These are phyloP conservation scores for Acanthopleura granulata DNA, from an alignment of 2,888 invertebrate species.

Conservation along the genomic window DNA sequence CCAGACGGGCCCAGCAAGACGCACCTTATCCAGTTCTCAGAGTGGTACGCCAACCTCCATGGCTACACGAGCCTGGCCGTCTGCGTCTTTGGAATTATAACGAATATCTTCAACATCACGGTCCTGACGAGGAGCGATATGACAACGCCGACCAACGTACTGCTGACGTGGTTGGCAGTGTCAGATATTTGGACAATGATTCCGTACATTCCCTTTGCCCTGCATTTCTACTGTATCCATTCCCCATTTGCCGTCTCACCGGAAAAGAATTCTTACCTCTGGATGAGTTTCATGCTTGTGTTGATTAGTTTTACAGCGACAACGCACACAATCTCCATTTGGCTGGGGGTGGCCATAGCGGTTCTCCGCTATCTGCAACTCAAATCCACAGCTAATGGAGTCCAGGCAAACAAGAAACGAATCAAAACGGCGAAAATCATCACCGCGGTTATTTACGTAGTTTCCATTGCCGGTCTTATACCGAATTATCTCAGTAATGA, in stretches of 20 bases:
- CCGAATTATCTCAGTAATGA: constrained; percentile 87
- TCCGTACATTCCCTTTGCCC: constrained; percentile 92
- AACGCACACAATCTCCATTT: constrained; percentile 91
- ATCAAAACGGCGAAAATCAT: constrained; percentile 45
- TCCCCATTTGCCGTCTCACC: constrained; percentile 39
- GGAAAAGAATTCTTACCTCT: constrained; percentile 58
- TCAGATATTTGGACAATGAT: constrained; percentile 89
- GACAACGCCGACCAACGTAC: constrained; percentile 89
- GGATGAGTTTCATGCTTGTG: constrained; percentile 73
- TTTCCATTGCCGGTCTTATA: constrained; percentile 84
- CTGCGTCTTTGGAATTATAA: constrained; percentile 89
- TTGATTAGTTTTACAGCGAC: constrained; percentile 92
- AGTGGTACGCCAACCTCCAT: constrained; percentile 74
- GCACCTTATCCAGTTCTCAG: constrained; percentile 35
- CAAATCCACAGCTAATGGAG: constrained; percentile 48
- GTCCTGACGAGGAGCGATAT: constrained; percentile 86
- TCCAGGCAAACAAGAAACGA: constrained; percentile 45
- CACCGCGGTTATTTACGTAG: constrained; percentile 81
- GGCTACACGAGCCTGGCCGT: constrained; percentile 88
- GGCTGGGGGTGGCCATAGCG: constrained; percentile 90
- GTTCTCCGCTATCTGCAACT: constrained; percentile 84
- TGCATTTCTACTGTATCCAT: constrained; percentile 73
- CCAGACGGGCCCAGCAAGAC: background rate
- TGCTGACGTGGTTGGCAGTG: constrained; percentile 86
- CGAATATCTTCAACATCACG: constrained; percentile 92